Conservation (phyloP, 2,113 vertebrate genomes). For the Fregata magnificens region DNA sequence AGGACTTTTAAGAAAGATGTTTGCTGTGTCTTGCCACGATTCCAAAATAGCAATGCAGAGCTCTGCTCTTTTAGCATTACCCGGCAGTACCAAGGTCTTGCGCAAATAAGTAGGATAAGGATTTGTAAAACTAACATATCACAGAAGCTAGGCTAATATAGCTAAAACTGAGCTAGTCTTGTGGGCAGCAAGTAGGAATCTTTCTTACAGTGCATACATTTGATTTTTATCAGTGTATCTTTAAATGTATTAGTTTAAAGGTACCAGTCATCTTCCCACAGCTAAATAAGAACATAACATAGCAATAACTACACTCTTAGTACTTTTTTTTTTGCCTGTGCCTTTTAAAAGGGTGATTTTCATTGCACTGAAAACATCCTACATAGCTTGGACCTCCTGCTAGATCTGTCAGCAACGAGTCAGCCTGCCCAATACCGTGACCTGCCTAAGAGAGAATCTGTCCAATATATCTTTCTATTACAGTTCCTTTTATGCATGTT, state of each 20-base stretch:
- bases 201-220: rapidly evolving
- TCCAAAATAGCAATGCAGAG: neutral
- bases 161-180: neutral
- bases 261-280: neutral
- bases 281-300: neutral
- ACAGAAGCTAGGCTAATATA: neutral
- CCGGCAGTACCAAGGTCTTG: neutral
- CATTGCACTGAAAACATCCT: neutral
- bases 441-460: conserved; percentile 9
- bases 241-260: neutral
- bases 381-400: neutral
- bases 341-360: neutral
- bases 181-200: neutral
- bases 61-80: neutral
- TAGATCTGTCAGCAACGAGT: neutral
- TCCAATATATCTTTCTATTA: conserved; percentile 26
- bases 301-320: neutral
- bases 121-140: neutral
- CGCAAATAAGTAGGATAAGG: neutral
- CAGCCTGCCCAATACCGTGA: neutral
- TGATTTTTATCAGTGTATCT: neutral
- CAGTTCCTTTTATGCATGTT: neutral
- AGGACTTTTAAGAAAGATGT: neutral
- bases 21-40: rapidly evolving
- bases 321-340: neutral